Evolutionary conservation across 2,113 vertebrate species (phyloP).

Genomic region (Pachyramphus minor): DNA sequence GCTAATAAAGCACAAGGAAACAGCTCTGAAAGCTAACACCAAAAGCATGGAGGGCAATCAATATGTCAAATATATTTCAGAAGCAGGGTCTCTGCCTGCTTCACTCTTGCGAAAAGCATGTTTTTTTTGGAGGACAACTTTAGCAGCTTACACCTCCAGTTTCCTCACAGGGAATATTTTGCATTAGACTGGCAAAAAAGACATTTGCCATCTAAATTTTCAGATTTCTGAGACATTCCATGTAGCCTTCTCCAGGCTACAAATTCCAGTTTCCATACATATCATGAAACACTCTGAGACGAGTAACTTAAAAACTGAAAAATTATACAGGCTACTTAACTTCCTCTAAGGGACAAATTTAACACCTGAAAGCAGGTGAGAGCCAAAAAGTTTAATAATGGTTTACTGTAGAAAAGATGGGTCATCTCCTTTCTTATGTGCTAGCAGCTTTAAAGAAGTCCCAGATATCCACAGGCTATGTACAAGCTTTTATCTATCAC

Average conservation of each 20-base stretch:
- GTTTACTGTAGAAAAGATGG: not conserved
- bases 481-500: not conserved
- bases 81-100: not conserved
- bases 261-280: not conserved
- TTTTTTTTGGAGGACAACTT: not conserved
- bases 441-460: not conserved
- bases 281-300: not conserved
- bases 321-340: not conserved
- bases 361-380: not conserved
- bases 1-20: not conserved
- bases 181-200: not conserved
- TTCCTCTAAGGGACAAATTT: not conserved
- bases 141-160: not conserved
- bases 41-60: not conserved
- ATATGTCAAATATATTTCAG: not conserved
- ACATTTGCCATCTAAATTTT: not conserved
- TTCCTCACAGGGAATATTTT: not conserved
- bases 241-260: not conserved
- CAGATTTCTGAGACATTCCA: not conserved
- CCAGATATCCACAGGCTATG: not conserved
- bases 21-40: not conserved
- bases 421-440: not conserved
- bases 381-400: not conserved
- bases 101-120: not conserved
- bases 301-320: not conserved